Evolutionary conservation across 2,797 vertebrate species (phyloP), one percentile per base, ranked within the genome.

Genomic region (Pelobates cultripes): DNA sequence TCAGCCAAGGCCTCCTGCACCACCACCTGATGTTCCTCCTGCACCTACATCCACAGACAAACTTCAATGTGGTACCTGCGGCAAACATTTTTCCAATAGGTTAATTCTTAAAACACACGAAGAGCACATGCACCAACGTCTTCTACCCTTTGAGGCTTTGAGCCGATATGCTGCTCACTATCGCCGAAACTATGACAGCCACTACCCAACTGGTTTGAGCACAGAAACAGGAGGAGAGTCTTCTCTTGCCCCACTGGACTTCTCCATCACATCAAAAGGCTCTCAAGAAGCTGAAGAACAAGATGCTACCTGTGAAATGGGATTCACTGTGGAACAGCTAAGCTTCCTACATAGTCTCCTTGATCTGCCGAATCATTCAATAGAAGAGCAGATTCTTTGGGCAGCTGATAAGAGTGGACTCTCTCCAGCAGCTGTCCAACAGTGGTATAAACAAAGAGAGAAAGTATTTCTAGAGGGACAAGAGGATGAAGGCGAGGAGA

Each of bases 401-500:
- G 83, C 66, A 64, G 61, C 79, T 55, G 70, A 82, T 41, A 81
- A 85, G 13, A 72, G 75, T 70, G 77, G 77, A 9, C 70, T 90
- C 80, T 1, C 67, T 84, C 45, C 88, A 87, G 69, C 93, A 93
- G 64, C 70, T 42, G 60, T 81, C 4, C 17, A 6, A 15, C 53
- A 70, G 8, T 80, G 83, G 83, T 81, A 77, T 43, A 68, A 45
- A 85, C 86, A 86, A 43, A 64, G 68, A 40, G 84, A 81, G 43
- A 70, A 76, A 72, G 63, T 14, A 51, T 17, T 61, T 2, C 69
- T 66, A 41, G 84, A 81, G 0, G 89, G 85, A 51, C 84, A 86
- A 12, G 91, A 94, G 4, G 94, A 93, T 14, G 92, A 93, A 78
- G 92, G 89, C 0, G 94, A 86, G n/a, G 86, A 94, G 84, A 91